Evolutionary conservation across 2,113 vertebrate species (phyloP), one percentile per base, ranked within the genome.

Genomic region (Gavia stellata): DNA sequence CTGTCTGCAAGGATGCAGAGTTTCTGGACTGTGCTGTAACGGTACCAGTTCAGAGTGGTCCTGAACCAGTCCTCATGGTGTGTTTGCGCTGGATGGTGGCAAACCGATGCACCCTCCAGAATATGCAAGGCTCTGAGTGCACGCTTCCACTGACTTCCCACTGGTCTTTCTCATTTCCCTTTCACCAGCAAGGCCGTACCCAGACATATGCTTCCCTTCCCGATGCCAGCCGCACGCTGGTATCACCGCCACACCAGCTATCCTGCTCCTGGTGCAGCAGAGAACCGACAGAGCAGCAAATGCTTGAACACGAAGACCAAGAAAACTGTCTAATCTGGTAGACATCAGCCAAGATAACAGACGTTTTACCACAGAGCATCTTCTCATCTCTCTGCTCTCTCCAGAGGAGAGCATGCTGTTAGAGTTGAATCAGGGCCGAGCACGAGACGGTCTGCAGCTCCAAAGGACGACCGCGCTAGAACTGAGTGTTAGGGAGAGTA

Each of bases 171-270:
- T 33, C 33, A 19, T 11, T 24, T 52, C 61, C 44, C 38, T 55
- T 20, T 9, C 1, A 0, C 84, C 70, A 65, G 52, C 38, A 63
- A 72, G 67, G 68, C 55, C 0, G 0, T 14, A 49, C 7, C 28
- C 55, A 2, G 5, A 17, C 11, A 9, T 28, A 10, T 1, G 16
- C 17, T 13, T 71, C 34, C 36, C 8, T 10, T 42, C 23, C 42
- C 2, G 6, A 3, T 15, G 33, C 40, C 86, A 86, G 67, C 34
- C 2, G 7, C 40, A 1, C 34, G 31, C 62, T 44, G 78, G 72
- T 16, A 24, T 17, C n/a, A 2, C 72, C 31, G 2, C 17, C 34
- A 53, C 0, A 3, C 55, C 23, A 50, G 45, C 8, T 3, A 5
- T 23, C 14, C 38, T 45, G 42, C 33, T 66, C 29, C 63, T 13